Base-by-base conservation (phyloP, 2,113 vertebrate species). In the Seriola quinqueradiata region DNA sequence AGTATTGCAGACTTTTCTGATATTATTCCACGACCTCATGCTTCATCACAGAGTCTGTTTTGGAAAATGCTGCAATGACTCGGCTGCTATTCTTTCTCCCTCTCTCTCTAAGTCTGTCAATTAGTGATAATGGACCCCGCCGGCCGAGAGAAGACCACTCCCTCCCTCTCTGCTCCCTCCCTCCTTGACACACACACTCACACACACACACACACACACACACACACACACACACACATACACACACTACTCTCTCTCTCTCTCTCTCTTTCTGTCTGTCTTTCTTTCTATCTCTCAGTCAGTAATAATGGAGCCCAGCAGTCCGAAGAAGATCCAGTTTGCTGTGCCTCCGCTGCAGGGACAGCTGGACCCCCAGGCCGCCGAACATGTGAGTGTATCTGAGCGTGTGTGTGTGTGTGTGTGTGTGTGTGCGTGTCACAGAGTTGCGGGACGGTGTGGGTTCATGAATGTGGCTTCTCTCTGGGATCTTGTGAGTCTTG, bases 281-380 rank as follows among this genome's bases (percentile, higher is more conserved):
- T 86, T 70, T 82, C 86, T 75, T 83, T 83, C 81, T 38, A 52
- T 72, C 75, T 79, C 78, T 87, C 86, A 86, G 82, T 93, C 81
- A 81, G 90, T 83, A 75, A 89, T 69, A n/a, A 98, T 99, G 97
- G 97, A 99, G 93, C 97, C 97, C 90, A 96, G 97, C 94, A 99
- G 97, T 92, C 97, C 97, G 25, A 99, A 99, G 95, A 98, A 98
- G 95, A 98, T 99, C 95, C 97, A 99, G 71, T 99, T 98, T 86
- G 95, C 95, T 10, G 96, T 96, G n/a, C 97, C 97, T 34, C 94
- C 96, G 7, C 96, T 98, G 82, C 97, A 99, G 95, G 97, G 96
- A 83, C 97, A 97, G 79, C 95, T 98, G 90, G 97, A 98, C 86
- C 97, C 97, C 0, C 97, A 98, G 91, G 97, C 97, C 28, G 96